Percentiles rank a stretch among this genome's conserved stretches.
phyloP scores from a whole-genome alignment of 2,113 vertebrate species.

The Leucopsar rothschildi region DNA sequence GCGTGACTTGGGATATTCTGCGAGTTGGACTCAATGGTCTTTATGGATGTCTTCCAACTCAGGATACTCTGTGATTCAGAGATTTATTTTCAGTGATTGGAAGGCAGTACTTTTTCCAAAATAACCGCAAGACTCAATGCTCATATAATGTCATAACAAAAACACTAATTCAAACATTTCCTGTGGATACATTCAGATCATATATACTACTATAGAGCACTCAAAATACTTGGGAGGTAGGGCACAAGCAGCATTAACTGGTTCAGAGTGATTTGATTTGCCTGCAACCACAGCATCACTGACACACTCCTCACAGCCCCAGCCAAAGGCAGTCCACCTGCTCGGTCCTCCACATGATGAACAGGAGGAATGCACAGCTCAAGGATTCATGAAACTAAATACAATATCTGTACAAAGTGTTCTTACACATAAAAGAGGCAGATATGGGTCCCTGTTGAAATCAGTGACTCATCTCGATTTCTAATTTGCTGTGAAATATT shows the following conservation, averaged over 20 bases:
- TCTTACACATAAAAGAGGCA: background rate
- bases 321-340: background rate
- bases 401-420: background rate
- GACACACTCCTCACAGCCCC: background rate
- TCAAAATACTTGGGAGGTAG: background rate
- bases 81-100: background rate
- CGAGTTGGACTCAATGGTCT: background rate
- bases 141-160: background rate
- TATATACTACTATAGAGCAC: background rate
- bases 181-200: background rate
- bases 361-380: background rate
- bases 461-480: slow-evolving; percentile 1
- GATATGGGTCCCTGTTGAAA: background rate
- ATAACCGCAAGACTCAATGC: background rate
- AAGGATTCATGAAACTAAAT: background rate
- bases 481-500: background rate
- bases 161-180: background rate
- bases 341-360: background rate
- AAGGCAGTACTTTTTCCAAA: background rate
- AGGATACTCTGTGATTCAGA: background rate
- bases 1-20: background rate
- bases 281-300: background rate
- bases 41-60: background rate
- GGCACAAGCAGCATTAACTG: background rate
- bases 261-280: background rate